Conservation (phyloP, 2,797 vertebrate species). For the Poecilia velifera region DNA sequence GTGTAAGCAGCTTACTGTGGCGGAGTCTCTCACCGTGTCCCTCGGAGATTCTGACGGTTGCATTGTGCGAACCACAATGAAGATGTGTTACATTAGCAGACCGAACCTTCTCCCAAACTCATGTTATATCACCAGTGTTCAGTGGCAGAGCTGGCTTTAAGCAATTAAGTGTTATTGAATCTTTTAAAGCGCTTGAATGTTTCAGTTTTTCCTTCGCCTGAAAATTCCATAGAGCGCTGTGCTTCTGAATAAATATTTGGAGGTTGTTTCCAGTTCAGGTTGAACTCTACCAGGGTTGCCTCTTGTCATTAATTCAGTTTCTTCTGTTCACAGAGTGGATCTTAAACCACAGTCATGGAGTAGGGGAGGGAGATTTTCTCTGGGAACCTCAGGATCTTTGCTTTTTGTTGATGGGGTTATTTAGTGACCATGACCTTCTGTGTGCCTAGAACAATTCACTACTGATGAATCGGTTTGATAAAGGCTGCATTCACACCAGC, state of each 20-base stretch:
- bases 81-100: conserved; percentile 50
- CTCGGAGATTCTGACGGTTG: conserved; percentile 59
- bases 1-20: conserved; percentile 65
- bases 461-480: neutral
- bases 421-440: neutral
- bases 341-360: neutral
- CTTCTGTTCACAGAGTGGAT: neutral
- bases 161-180: conserved; percentile 21
- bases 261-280: neutral
- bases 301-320: neutral
- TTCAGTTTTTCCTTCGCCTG: neutral
- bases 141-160: conserved; percentile 21
- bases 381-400: neutral
- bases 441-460: neutral
- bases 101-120: conserved; percentile 48
- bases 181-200: conserved; percentile 2
- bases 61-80: conserved; percentile 68
- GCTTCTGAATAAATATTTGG: neutral
- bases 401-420: neutral
- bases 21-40: conserved; percentile 54
- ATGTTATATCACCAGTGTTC: conserved; percentile 64
- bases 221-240: neutral
- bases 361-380: neutral
- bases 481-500: neutral
- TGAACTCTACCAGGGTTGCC: neutral